Percentiles rank a stretch among this genome's conserved stretches.
These are phyloP conservation scores for Melanostoma mellinum DNA, from an alignment of 2,888 invertebrate species.

Conservation along the genomic window DNA sequence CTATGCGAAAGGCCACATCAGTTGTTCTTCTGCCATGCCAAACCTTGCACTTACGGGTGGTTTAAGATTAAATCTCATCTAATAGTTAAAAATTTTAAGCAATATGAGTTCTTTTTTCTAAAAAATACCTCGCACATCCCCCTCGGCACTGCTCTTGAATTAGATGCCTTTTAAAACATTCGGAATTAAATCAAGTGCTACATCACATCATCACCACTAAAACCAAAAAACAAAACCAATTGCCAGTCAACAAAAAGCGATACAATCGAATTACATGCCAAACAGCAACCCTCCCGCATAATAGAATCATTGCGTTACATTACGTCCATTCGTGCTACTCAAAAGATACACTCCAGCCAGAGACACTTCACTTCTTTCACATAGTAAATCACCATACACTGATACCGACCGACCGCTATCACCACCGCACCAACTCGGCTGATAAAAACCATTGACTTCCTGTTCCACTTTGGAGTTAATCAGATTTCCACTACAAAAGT, in stretches of 20 bases:
- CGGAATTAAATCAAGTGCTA: too few relatives aligned
- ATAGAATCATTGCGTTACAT: constrained; percentile 70
- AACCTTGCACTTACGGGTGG: too few relatives aligned
- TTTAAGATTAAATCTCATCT: too few relatives aligned
- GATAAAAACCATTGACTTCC: constrained; percentile 72
- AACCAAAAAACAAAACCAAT: too few relatives aligned
- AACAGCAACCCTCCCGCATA: constrained; percentile 60
- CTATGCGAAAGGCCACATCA: too few relatives aligned
- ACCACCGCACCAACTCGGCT: constrained; percentile 4
- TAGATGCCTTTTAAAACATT: too few relatives aligned
- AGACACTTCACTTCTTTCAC: constrained; percentile 37
- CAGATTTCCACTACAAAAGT: constrained; percentile 72
- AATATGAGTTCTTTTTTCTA: too few relatives aligned
- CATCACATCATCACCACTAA: too few relatives aligned
- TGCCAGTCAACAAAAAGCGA: constrained; percentile 18
- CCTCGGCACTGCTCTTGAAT: too few relatives aligned
- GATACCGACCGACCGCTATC: neutral
- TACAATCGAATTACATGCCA: constrained; percentile 55
- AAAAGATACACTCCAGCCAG: constrained; percentile 26
- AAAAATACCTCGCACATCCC: too few relatives aligned
- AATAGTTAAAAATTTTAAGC: too few relatives aligned
- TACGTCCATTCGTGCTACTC: constrained; percentile 50
- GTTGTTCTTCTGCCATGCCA: too few relatives aligned
- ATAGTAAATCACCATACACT: constrained; percentile 61
- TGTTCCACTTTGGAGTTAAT: constrained; percentile 72